Percentiles rank a stretch among this genome's conserved stretches.
Conservation (phyloP, 2,888 invertebrate genomes). For the Pyrocoelia pectoralis region DNA sequence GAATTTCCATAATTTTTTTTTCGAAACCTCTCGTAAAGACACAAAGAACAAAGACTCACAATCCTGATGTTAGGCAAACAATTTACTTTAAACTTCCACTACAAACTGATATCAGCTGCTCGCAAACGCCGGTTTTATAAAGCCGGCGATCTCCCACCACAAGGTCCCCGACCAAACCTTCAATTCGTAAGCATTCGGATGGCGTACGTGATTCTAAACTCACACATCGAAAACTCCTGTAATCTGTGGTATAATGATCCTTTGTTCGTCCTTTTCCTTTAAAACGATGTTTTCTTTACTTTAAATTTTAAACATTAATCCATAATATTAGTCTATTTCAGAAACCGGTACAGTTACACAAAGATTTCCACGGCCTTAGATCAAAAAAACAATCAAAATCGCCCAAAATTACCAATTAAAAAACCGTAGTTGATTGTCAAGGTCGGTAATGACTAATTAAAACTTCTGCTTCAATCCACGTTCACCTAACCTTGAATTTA, state of each 20-base stretch:
- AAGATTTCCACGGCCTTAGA: too few species aligned
- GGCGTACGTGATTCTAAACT: slow-evolving; percentile 38
- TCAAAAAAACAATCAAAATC: not conserved
- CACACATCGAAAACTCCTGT: slow-evolving; percentile 30
- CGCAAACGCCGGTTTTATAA: slow-evolving; percentile 34
- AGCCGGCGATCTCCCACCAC: slow-evolving; percentile 6
- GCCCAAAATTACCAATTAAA: not conserved
- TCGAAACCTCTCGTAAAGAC: slow-evolving; percentile 18
- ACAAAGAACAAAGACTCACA: slow-evolving; percentile 33
- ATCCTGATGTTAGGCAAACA: not conserved
- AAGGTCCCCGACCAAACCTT: not conserved
- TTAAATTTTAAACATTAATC: slow-evolving; percentile 20
- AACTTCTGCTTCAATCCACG: slow-evolving; percentile 30
- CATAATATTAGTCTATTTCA: slow-evolving; percentile 32
- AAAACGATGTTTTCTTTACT: slow-evolving; percentile 30
- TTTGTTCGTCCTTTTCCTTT: slow-evolving; percentile 29
- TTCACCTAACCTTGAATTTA: slow-evolving; percentile 30
- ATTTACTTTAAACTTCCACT: slow-evolving; percentile 14
- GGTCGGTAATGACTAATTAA: slow-evolving; percentile 17
- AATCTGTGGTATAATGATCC: slow-evolving; percentile 27
- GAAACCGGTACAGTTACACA: slow-evolving; percentile 22
- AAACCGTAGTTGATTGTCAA: not conserved
- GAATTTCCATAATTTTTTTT: slow-evolving; percentile 40
- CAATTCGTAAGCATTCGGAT: slow-evolving; percentile 22
- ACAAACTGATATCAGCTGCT: slow-evolving; percentile 33